Evolutionary conservation across 2,113 vertebrate genomes (phyloP), one percentile per base, ranked within the genome.

Genomic region (Panurus biarmicus): DNA sequence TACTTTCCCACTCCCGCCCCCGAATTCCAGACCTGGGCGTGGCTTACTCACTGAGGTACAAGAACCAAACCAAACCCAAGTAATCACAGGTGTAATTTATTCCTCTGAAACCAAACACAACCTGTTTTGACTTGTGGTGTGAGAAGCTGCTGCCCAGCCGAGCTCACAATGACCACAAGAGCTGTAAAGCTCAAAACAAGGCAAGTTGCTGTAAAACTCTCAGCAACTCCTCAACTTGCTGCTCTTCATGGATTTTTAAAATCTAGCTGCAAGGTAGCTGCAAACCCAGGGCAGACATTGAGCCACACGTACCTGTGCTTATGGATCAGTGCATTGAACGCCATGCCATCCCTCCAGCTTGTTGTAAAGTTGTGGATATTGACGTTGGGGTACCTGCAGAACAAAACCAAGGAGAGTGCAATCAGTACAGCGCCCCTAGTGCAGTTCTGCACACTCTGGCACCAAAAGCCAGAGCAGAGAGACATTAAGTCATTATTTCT

Each of bases 331-430:
- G 99, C 99, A 15, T 99, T 99, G 98, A 99, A 99, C 20, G 99
- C 99, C 99, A 99, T 99, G 24, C 99, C 99, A 3, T 99, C 99
- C 71, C 99, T 98, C 99, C 99, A 99, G 98, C 99, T 99, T 6
- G 99, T 99, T 56, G 98, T 98, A 82, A 99, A 99, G 97, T 99
- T 99, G 97, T 98, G 99, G 94, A 99, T 99, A 96, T 99, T 99
- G 95, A 99, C 99, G 0, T 99, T 99, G 65, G 98, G 98, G 94
- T 99, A 99, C 28, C 99, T 99, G 97, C 14, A 64, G 92, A 73
- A 95, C 40, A 82, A 82, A 81, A 93, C 28, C 36, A 81, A 54
- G 96, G 47, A 84, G 5, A 95, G 25, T 2, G 1, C 33, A 36
- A 33, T 96, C 40, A 96, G 4, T 25, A 61, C 3, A 67, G 75